Conservation (phyloP, 2,888 invertebrate species). For the Itoplectis maculator region DNA sequence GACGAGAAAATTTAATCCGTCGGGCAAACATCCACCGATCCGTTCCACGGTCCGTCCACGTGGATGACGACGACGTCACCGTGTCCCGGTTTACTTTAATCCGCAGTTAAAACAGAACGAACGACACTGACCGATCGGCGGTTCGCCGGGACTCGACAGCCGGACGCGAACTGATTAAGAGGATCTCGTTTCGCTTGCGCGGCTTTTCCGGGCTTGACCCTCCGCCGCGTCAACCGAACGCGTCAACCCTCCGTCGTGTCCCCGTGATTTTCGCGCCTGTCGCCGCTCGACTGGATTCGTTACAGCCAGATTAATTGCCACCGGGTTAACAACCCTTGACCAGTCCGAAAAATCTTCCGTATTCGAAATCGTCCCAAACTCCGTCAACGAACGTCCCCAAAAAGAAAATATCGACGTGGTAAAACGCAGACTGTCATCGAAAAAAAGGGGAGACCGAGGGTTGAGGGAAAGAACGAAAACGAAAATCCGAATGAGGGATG, state of each 20-base stretch:
- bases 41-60: background rate
- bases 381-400: background rate
- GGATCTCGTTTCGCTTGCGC: slow-evolving; percentile 63
- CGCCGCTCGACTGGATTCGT: slow-evolving; percentile 54
- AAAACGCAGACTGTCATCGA: slow-evolving; percentile 27
- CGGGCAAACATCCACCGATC: slow-evolving; percentile 71
- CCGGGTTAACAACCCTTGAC: slow-evolving; percentile 38
- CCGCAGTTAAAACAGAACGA: slow-evolving; percentile 81
- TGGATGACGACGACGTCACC: slow-evolving; percentile 46
- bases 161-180: slow-evolving; percentile 77
- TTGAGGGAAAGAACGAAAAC: slow-evolving; percentile 19
- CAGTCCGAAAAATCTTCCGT: slow-evolving; percentile 21
- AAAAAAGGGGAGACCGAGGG: slow-evolving; percentile 45
- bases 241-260: background rate
- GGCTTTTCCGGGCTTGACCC: slow-evolving; percentile 62
- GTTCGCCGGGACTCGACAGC: slow-evolving; percentile 70
- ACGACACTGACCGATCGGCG: slow-evolving; percentile 81
- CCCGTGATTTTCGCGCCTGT: slow-evolving; percentile 10
- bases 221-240: slow-evolving; percentile 62
- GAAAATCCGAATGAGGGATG: slow-evolving; percentile 57
- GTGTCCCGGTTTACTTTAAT: slow-evolving; percentile 76
- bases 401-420: background rate
- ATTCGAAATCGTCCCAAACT: background rate
- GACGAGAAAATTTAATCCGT: slow-evolving; percentile 73
- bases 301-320: slow-evolving; percentile 68